Base-by-base conservation (phyloP, 1,140 invertebrate genomes). In the Drosophila ogumai region DNA sequence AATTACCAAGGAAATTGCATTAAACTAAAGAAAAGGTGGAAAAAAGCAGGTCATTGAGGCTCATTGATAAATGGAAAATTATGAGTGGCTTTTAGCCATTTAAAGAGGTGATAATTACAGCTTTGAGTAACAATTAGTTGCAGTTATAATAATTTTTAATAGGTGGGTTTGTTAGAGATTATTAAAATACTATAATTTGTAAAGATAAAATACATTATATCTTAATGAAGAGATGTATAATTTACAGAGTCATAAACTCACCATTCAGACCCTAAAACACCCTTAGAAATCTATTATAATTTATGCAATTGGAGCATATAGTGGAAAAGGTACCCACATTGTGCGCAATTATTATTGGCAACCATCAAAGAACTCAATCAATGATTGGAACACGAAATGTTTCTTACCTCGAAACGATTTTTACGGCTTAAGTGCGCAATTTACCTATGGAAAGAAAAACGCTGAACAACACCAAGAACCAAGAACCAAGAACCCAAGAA, bases 1-100 rank as follows among this genome's bases (percentile, higher is more conserved):
- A 81, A 78, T 81, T 81, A 68, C 68, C 65, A 71, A 59, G 65
- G 54, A 82, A 84, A 85, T 85, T 72, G 69, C 47, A 58, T 22
- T 10, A 52, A 52, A 40, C 22, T 25, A 31, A 49, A 22, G 2
- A 12, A 22, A 6, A 19, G 10, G 34, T 9, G 44, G 25, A 44
- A 32, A 34, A 22, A 34, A 10, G 15, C 22, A 47, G 65, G 43
- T 34, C 41, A 67, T 25, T 8, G 32, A 34, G 3, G 15, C 17
- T 41, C 25, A 34, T 46, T 56, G 32, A 75, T 50, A 65, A 47
- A n/a, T 13, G 28, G 56, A 52, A 65, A 36, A 28, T 41, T 69
- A 49, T 34, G 28, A 49, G 17, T 0, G 34, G 3, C 38, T 46
- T 44, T 46, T 3, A 25, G 15, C n/a, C 17, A 15, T 32, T 63